phyloP scores from a whole-genome alignment of 1,140 invertebrate genomes.

The Ptiloglossa arizonensis region DNA sequence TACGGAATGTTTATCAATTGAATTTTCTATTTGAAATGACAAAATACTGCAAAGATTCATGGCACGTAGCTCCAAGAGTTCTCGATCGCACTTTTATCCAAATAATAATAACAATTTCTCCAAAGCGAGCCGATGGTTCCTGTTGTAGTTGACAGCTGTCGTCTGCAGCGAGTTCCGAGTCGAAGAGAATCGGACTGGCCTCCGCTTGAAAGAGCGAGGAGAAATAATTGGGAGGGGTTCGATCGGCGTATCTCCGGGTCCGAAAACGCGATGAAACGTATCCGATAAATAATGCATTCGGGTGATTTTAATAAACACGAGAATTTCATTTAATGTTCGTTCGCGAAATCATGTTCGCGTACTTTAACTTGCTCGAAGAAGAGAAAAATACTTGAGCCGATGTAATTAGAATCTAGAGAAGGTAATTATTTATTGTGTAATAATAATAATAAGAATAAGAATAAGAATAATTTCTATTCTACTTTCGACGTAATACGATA shows the following conservation, averaged over 20 bases:
- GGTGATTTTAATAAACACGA: not conserved
- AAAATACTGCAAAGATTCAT: not conserved
- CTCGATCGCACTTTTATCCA: slow-evolving; percentile 59
- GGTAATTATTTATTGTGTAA: slow-evolving; percentile 1
- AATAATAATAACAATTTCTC: slow-evolving; percentile 61
- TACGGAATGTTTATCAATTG: no score
- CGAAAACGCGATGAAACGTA: not conserved
- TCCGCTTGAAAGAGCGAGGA: slow-evolving; percentile 46
- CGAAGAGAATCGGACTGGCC: slow-evolving; percentile 65
- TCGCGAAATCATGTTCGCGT: no score
- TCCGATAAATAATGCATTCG: not conserved
- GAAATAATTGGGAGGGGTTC: slow-evolving; percentile 11
- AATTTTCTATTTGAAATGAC: not conserved
- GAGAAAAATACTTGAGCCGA: not conserved
- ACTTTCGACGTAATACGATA: not conserved
- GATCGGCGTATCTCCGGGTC: slow-evolving; percentile 1
- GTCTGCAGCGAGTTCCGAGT: slow-evolving; percentile 78
- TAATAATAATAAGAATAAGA: no score
- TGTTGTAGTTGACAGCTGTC: slow-evolving; percentile 75
- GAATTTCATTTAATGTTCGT: not conserved
- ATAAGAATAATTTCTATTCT: not conserved
- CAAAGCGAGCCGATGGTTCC: slow-evolving; percentile 71
- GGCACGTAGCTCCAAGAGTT: slow-evolving; percentile 56
- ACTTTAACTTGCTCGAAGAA: no score
- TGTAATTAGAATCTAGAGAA: not conserved